Evolutionary conservation across 2,113 vertebrate genomes (phyloP).

Genomic region (Corythoichthys haematopterus): DNA sequence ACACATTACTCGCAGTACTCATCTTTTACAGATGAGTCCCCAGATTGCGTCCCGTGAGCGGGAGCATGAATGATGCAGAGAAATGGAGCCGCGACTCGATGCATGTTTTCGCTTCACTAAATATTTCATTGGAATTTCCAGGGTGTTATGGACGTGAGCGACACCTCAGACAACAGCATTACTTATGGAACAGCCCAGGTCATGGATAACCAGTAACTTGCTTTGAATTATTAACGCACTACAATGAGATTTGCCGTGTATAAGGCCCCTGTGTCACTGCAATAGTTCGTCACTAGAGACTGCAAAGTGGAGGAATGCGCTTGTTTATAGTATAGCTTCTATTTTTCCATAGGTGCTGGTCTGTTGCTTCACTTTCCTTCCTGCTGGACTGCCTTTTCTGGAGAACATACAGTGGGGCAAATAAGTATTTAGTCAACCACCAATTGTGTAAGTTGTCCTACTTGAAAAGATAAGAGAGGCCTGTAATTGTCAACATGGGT

Average conservation of each 20-base stretch:
- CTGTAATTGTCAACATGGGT: no score
- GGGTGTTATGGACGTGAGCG: not conserved
- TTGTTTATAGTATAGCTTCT: not conserved
- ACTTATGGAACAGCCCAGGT: not conserved
- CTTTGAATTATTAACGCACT: not conserved
- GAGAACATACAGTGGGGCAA: no score
- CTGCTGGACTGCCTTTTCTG: not conserved
- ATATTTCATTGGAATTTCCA: slow-evolving; percentile 28
- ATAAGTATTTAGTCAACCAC: no score
- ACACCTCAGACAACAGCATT: slow-evolving; percentile 15
- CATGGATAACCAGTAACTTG: not conserved
- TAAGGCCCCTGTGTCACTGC: not conserved
- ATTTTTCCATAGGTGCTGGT: no score
- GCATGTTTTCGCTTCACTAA: slow-evolving; percentile 22
- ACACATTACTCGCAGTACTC: slow-evolving; percentile 23
- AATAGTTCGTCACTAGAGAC: slow-evolving; percentile 16
- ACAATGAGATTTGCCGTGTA: not conserved
- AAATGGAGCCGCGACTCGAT: slow-evolving; percentile 34
- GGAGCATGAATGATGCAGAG: slow-evolving; percentile 23
- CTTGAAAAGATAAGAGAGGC: no score
- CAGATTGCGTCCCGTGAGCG: slow-evolving; percentile 11
- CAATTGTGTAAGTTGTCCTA: no score
- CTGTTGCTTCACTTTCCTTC: no score
- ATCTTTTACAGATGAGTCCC: slow-evolving; percentile 38
- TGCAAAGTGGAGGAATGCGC: not conserved